Percentiles rank a stretch among this genome's conserved stretches.
Conservation (phyloP, 2,113 vertebrate species). For the Emberiza fucata region DNA sequence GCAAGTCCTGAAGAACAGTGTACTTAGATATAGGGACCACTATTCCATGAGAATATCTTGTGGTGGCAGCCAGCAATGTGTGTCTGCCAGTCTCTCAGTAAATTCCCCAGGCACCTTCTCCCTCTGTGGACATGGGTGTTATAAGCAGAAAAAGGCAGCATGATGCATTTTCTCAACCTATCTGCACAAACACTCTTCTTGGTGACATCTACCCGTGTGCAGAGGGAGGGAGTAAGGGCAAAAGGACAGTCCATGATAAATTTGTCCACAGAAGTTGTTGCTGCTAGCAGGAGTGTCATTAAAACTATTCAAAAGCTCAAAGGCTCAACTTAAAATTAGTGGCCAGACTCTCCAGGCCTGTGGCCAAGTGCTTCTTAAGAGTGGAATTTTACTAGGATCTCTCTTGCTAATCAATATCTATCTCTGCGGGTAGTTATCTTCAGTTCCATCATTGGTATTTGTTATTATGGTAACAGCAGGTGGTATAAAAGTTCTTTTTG, state of each 20-base stretch:
- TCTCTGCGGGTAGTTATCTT: background rate
- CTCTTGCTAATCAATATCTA: background rate
- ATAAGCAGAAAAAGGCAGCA: background rate
- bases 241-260: background rate
- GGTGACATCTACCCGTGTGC: background rate
- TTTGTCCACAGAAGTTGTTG: background rate
- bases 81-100: background rate
- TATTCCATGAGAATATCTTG: background rate
- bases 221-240: background rate
- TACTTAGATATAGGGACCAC: background rate
- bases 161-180: background rate
- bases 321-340: background rate
- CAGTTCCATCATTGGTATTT: background rate
- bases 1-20: background rate
- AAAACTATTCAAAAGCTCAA: background rate
- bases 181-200: background rate
- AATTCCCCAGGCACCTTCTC: background rate
- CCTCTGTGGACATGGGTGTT: rapidly evolving
- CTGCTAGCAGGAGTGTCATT: background rate
- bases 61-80: background rate
- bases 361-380: background rate
- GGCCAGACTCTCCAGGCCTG: background rate
- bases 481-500: background rate
- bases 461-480: background rate
- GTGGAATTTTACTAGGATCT: background rate